Evolutionary conservation across 2,113 vertebrate genomes (phyloP).

Genomic region (Deroptyus accipitrinus): DNA sequence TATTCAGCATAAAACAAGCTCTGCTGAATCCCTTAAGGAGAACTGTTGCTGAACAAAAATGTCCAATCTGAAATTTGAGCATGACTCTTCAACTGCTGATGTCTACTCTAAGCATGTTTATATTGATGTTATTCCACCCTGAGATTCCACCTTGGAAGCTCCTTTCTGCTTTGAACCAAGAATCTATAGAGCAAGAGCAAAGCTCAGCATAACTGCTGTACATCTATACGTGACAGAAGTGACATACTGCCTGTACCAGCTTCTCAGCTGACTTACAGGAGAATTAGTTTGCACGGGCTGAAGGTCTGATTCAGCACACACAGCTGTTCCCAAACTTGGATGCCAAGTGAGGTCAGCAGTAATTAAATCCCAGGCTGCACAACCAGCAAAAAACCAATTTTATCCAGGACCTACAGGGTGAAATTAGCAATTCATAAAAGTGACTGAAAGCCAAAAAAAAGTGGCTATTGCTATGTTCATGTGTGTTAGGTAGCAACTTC

Average conservation of each 20-base stretch:
- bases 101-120: background rate
- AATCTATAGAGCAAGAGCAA: background rate
- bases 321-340: conserved; percentile 28
- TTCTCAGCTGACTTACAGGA: background rate
- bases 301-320: conserved; percentile 27
- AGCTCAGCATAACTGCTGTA: background rate
- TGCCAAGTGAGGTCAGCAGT: conserved; percentile 31
- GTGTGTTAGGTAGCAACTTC: background rate
- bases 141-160: background rate
- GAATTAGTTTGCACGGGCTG: background rate
- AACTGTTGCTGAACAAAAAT: background rate
- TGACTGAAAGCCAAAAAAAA: background rate
- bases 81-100: fast-evolving
- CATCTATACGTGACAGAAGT: background rate
- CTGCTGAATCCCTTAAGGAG: background rate
- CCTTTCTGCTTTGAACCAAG: background rate
- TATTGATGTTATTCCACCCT: background rate
- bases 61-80: background rate
- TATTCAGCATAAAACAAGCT: background rate
- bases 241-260: background rate
- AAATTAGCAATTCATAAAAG: background rate
- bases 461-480: background rate
- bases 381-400: background rate
- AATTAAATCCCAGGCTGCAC: background rate
- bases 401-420: background rate